A percentile compares a stretch with the other conserved stretches of the same genome.
phyloP scores from a whole-genome alignment of 2,797 vertebrate species.

The Notamacropus eugenii region DNA sequence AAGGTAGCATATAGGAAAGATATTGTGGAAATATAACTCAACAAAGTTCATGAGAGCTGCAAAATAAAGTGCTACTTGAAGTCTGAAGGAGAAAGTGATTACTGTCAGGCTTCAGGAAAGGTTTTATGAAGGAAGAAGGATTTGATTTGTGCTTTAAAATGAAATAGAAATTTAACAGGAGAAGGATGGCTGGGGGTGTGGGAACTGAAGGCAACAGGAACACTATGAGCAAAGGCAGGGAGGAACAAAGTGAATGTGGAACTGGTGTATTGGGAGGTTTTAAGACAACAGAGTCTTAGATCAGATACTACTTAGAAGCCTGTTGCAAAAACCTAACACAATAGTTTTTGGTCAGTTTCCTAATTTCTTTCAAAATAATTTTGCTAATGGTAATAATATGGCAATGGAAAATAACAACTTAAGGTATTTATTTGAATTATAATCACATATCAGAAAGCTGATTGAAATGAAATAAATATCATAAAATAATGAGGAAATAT shows the following conservation, averaged over 20 bases:
- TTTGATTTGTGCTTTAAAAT: background rate
- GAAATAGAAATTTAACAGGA: background rate
- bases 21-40: background rate
- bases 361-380: slow-evolving; percentile 55
- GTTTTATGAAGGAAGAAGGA: background rate
- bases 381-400: slow-evolving; percentile 34
- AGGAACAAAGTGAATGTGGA: slow-evolving; percentile 18
- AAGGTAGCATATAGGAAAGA: background rate
- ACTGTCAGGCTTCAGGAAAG: background rate
- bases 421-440: slow-evolving; percentile 12
- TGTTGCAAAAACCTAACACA: background rate
- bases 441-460: background rate
- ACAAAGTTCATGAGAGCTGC: background rate
- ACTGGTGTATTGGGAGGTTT: slow-evolving; percentile 1
- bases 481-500: slow-evolving; percentile 34
- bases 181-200: background rate
- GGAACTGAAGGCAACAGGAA: background rate
- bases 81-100: background rate
- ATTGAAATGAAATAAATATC: slow-evolving; percentile 48
- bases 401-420: slow-evolving; percentile 41
- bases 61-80: background rate
- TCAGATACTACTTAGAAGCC: background rate
- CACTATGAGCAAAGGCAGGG: background rate
- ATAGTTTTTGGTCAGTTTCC: slow-evolving; percentile 37
- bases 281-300: slow-evolving; percentile 7